phyloP scores from a whole-genome alignment of 23 tunicate genomes.

The Trididemnum nubilum region DNA sequence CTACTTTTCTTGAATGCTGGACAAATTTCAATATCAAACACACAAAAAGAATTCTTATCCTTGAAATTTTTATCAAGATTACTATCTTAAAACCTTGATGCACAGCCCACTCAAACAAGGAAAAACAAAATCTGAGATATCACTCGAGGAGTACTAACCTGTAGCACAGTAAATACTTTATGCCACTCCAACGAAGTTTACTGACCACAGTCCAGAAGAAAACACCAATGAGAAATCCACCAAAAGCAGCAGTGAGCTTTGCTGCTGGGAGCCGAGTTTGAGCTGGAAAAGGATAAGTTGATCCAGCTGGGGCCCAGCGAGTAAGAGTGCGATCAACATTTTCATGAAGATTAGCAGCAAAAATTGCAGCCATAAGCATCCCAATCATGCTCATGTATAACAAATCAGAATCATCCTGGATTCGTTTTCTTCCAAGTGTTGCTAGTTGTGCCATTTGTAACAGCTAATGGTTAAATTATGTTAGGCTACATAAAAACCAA shows the following conservation, averaged over 20 bases:
- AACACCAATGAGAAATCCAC: slow-evolving; percentile 72
- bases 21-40: too few species aligned
- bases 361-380: slow-evolving; percentile 73
- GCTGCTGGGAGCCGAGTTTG: slow-evolving; percentile 83
- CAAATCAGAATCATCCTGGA: slow-evolving; percentile 75
- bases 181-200: slow-evolving; percentile 58
- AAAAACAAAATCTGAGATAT: too few species aligned
- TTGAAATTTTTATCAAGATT: too few species aligned
- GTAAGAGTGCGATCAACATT: slow-evolving; percentile 86
- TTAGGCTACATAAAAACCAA: too few species aligned
- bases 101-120: too few species aligned
- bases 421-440: background rate
- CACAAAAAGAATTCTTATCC: too few species aligned
- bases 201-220: slow-evolving; percentile 68
- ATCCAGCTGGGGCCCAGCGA: slow-evolving; percentile 79
- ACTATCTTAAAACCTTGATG: too few species aligned
- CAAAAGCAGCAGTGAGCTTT: slow-evolving; percentile 76
- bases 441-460: background rate
- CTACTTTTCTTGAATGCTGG: too few species aligned
- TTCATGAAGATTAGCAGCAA: slow-evolving; percentile 86
- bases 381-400: slow-evolving; percentile 77
- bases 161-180: slow-evolving; percentile 61
- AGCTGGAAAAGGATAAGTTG: slow-evolving; percentile 83
- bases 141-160: too few species aligned
- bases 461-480: too few species aligned